Evolutionary conservation across 1,140 invertebrate genomes (phyloP), one percentile per base, ranked within the genome.

Genomic region (Linepithema humile): DNA sequence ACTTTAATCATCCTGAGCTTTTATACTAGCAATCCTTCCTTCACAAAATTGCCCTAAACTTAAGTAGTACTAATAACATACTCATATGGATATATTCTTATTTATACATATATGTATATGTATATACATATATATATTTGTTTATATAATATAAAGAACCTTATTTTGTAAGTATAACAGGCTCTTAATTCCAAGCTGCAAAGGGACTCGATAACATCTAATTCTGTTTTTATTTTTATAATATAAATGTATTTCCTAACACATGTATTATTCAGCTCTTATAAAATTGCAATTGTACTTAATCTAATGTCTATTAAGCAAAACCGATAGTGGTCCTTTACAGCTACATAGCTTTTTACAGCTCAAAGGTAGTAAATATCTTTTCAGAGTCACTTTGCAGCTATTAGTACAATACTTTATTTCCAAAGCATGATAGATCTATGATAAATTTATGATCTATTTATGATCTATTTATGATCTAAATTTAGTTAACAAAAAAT

Each of bases 401-500:
- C 85, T 72, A 85, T 92, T 90, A 91, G 91, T 92, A 91, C 85
- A 87, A 85, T 91, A 89, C 69, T 87, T 87, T 82, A 91, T 89
- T 90, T 87, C 23, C 20, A 57, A 74, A 84, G 82, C 85, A 86
- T 60, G 87, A 85, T 90, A 89, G 55, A 90, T 84, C 88, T 91
- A n/a, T n/a, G n/a, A n/a, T 20, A 55, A 55, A 26, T 55, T 55
- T 55, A 88, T n/a, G n/a, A n/a, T n/a, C n/a, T n/a, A n/a, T n/a
- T n/a, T n/a, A n/a, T n/a, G n/a, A n/a, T n/a, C n/a, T n/a, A n/a
- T n/a, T n/a, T n/a, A n/a, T n/a, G n/a, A n/a, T n/a, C 88, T 77
- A 77, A 77, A 77, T 77, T 77, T 65, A 87, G 90, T 92, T 94
- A 94, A 94, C 92, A 93, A 94, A 94, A 94, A 93, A 94, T 94